A percentile compares a stretch with the other conserved stretches of the same genome.
Conservation (phyloP, 1,140 invertebrate species). For the Heliconius hermathena region DNA sequence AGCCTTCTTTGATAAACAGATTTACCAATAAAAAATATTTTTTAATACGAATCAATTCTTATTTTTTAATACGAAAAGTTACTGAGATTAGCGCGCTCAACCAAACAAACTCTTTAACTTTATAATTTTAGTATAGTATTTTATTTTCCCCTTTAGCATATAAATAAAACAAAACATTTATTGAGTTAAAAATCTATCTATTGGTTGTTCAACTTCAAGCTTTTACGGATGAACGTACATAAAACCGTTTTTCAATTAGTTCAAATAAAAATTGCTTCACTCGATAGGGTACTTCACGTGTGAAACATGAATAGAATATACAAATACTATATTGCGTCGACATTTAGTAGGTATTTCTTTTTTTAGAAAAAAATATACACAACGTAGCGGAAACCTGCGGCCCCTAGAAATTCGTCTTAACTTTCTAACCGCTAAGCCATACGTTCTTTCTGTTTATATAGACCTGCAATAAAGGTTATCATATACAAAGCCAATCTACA, state of each 20-base stretch:
- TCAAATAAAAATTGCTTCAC: background rate
- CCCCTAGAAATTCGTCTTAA: no score
- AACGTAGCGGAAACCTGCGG: no score
- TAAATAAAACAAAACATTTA: background rate
- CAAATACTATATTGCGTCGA: background rate
- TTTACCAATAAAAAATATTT: no score
- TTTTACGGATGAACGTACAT: background rate
- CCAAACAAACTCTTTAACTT: no score
- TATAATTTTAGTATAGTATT: background rate
- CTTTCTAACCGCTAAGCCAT: no score
- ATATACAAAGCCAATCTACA: no score
- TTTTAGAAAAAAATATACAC: background rate
- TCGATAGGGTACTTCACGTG: background rate
- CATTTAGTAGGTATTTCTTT: background rate
- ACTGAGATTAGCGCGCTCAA: no score
- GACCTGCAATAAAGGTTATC: no score
- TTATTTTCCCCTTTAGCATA: background rate
- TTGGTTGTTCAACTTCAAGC: background rate
- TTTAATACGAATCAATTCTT: no score
- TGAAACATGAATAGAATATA: background rate
- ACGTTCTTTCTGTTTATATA: no score
- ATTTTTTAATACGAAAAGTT: no score
- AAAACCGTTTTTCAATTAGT: constrained; percentile 4
- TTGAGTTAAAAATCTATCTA: background rate
- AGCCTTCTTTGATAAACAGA: no score